A percentile compares a stretch with the other conserved stretches of the same genome.
Conservation (phyloP, 2,113 vertebrate species). For the Vombatus ursinus region DNA sequence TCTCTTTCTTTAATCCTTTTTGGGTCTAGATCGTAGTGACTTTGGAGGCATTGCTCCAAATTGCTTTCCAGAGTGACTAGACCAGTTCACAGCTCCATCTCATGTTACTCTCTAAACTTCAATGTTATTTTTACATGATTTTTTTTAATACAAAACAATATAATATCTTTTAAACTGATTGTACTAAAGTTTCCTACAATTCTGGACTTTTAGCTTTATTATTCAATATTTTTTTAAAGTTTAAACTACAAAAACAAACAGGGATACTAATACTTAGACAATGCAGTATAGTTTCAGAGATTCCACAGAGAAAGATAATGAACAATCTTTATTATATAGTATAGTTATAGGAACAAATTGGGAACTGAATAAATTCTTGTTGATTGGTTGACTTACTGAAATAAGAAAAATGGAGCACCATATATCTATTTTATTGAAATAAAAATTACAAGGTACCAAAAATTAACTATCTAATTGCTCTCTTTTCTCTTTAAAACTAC, state of each 20-base stretch:
- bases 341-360: slow-evolving; percentile 3
- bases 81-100: not conserved
- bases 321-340: not conserved
- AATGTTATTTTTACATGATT: not conserved
- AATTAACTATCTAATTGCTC: not conserved
- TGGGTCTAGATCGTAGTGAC: not conserved
- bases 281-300: not conserved
- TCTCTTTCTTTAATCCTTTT: not conserved
- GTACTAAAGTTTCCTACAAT: slow-evolving; percentile 17
- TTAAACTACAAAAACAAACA: slow-evolving; percentile 11
- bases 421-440: not conserved
- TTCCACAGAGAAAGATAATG: slow-evolving; percentile 29
- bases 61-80: not conserved
- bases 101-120: not conserved
- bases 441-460: not conserved
- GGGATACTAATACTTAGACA: not conserved
- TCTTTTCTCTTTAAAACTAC: not conserved
- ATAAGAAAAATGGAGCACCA: not conserved
- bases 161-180: not conserved
- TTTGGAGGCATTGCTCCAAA: not conserved
- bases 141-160: not conserved
- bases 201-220: slow-evolving; percentile 21
- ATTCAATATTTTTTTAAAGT: slow-evolving; percentile 10
- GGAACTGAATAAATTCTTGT: not conserved
- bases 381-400: not conserved